Evolutionary conservation across 2,797 vertebrate species (phyloP).

Genomic region (Eidolon dupreanum): DNA sequence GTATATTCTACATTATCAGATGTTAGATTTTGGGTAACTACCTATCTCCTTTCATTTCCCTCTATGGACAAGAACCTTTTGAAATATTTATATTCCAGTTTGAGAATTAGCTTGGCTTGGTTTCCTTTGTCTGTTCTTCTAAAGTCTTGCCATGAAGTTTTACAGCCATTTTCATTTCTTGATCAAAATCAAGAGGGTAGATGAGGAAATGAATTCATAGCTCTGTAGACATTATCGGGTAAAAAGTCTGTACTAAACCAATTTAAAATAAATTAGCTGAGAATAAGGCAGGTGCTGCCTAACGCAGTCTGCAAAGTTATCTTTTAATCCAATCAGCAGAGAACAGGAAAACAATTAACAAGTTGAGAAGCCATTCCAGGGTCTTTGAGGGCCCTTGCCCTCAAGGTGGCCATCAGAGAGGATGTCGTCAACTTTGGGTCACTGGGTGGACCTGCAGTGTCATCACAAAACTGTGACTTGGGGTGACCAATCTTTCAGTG

Average conservation of each 20-base stretch:
- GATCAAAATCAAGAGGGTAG: conserved; percentile 65
- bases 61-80: not conserved
- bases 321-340: conserved; percentile 67
- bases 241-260: conserved; percentile 70
- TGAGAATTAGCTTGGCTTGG: not conserved
- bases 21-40: not conserved
- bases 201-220: conserved; percentile 66
- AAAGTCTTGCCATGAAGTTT: not conserved
- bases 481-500: conserved; percentile 71
- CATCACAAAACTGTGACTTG: conserved; percentile 75
- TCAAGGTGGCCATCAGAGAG: conserved; percentile 35
- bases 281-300: conserved; percentile 62
- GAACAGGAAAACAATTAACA: conserved; percentile 75
- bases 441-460: conserved; percentile 59
- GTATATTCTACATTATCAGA: not conserved
- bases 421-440: conserved; percentile 64
- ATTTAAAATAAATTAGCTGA: conserved; percentile 78
- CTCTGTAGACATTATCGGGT: conserved; percentile 66
- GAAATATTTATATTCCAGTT: conserved; percentile 44
- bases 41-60: not conserved
- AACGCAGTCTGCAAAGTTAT: conserved; percentile 74
- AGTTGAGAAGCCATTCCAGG: conserved; percentile 40
- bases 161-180: conserved; percentile 49
- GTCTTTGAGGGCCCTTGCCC: not conserved
- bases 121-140: conserved; percentile 39